Base-by-base conservation (phyloP, 2,888 invertebrate genomes). In the Caenorhabditis zanzibari region DNA sequence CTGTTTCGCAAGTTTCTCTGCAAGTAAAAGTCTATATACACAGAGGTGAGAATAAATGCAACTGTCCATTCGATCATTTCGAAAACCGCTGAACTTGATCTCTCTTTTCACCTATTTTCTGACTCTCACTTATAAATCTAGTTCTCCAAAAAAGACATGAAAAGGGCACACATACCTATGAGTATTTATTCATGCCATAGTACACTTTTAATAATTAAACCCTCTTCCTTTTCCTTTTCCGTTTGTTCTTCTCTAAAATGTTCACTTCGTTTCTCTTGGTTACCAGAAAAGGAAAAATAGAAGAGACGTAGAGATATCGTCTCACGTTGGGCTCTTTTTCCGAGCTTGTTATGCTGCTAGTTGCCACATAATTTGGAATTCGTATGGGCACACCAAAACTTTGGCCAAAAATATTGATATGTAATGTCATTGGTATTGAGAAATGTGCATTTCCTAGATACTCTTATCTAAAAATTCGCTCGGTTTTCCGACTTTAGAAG, bases 81-180 rank as follows among this genome's bases (percentile, higher is more conserved):
- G 9, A 19, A 47, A 47, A 54, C 5, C 9, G 26, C 14, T 54
- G 54, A 54, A 26, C 54, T 54, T 26, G 14, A 24, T 54, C 54
- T 16, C 24, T 14, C 12, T 49, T 4, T 22, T 7, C n/a, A 19
- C 49, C 19, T 32, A 9, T 54, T 54, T 47, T 41, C 64, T 64
- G 64, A 64, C 64, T 64, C 64, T 47, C 49, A 28, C 49, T 64
- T 32, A 35, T 14, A 66, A 52, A 66, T 66, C 66, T 66, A 66
- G 66, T 66, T 66, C 22, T 52, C 32, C 35, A 66, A 66, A 66
- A 66, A 64, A 41, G 24, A 16, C 32, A 28, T 59, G 35, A 59
- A 59, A 61, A 41, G 61, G 61, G 24, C n/a, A 24, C n/a, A 32
- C 35, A 59, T 22, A 54, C 22, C 19, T 26, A 24, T 14, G 4